Percentiles rank a stretch among this genome's conserved stretches.
These are phyloP conservation scores for Sinocyclocheilus rhinocerous DNA, from an alignment of 2,113 vertebrate species.

Conservation along the genomic window DNA sequence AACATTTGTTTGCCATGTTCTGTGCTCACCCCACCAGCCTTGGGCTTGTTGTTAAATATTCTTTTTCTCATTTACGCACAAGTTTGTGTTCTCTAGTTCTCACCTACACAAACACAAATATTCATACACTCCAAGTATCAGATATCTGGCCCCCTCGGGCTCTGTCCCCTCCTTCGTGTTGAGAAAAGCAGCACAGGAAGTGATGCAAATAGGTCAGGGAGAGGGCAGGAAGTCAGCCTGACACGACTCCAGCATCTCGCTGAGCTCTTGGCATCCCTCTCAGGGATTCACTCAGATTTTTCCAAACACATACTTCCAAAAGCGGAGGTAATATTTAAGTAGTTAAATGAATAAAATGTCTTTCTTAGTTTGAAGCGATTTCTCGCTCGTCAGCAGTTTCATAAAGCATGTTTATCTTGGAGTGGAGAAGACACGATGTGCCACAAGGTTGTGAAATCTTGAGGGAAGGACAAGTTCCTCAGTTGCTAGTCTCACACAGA, in stretches of 20 bases:
- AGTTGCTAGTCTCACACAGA: neutral
- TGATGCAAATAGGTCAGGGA: conserved; percentile 42
- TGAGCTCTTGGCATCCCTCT: neutral
- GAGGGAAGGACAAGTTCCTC: too few relatives aligned
- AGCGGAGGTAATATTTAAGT: neutral
- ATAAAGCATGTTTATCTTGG: conserved; percentile 4
- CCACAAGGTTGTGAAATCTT: conserved; percentile 10
- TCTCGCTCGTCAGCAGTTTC: neutral
- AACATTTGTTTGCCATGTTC: conserved; percentile 35
- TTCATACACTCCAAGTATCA: conserved; percentile 5
- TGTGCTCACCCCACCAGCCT: conserved; percentile 12
- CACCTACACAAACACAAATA: neutral
- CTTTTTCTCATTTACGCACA: neutral
- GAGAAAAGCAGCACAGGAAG: conserved; percentile 44
- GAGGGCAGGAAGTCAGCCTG: conserved; percentile 13
- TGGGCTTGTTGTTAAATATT: conserved; percentile 34
- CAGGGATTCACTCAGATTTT: neutral
- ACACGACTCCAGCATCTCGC: neutral
- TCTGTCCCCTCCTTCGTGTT: conserved; percentile 37
- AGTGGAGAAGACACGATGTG: neutral
- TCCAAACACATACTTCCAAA: neutral
- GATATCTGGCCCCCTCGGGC: conserved; percentile 29
- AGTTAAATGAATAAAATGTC: neutral
- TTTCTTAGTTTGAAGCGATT: conserved; percentile 6
- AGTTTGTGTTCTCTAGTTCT: neutral